phyloP scores from a whole-genome alignment of 2,888 invertebrate species.

The Athripsodes cinereus region DNA sequence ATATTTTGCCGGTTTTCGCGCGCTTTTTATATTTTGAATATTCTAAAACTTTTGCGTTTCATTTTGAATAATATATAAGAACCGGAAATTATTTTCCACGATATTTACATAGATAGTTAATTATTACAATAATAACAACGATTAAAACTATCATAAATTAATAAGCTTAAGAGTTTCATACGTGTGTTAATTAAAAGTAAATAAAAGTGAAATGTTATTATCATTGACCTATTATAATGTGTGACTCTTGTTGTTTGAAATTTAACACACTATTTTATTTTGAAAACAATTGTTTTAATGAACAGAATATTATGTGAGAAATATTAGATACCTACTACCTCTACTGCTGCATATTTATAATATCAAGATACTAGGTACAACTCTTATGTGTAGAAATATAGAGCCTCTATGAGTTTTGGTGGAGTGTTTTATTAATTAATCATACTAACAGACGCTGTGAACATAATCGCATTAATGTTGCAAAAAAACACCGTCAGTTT shows the following conservation, averaged over 20 bases:
- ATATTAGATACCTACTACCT: background rate
- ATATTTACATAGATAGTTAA: no score
- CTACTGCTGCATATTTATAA: no score
- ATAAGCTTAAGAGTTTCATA: background rate
- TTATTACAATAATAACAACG: no score
- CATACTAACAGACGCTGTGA: no score
- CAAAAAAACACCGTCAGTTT: background rate
- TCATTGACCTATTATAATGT: background rate
- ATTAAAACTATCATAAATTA: no score
- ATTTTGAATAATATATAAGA: no score
- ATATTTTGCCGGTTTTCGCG: slow-evolving; percentile 16
- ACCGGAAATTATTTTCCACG: no score
- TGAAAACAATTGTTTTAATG: background rate
- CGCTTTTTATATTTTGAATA: slow-evolving; percentile 13
- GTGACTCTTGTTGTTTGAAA: background rate
- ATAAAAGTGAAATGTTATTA: background rate
- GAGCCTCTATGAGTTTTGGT: no score
- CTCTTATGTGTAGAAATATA: no score
- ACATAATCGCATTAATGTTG: background rate
- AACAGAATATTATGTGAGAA: background rate
- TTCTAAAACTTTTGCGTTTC: no score
- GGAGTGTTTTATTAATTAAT: no score
- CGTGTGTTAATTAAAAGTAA: background rate
- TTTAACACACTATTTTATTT: background rate
- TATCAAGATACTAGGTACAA: no score